Conservation (phyloP, 2,113 vertebrate genomes). For the Catharus bicknelli region DNA sequence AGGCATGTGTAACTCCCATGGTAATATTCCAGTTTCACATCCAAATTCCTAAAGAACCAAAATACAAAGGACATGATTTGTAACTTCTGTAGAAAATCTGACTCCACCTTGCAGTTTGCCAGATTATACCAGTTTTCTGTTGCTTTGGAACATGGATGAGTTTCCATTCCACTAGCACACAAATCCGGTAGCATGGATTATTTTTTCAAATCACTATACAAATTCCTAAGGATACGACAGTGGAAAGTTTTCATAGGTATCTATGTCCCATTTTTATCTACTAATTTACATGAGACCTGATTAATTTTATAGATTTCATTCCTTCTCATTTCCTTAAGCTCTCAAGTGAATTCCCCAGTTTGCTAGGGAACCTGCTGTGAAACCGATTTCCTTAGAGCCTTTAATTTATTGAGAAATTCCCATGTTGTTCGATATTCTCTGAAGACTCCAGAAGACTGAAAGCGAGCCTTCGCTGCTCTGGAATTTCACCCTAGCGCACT, state of each 20-base stretch:
- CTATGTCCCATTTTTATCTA: background rate
- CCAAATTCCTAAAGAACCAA: rapidly evolving
- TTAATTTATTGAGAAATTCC: background rate
- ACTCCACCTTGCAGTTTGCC: background rate
- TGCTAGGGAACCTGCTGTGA: background rate
- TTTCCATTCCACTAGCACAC: background rate
- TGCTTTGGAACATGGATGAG: background rate
- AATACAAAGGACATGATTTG: background rate
- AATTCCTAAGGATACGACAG: background rate
- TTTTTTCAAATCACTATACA: background rate
- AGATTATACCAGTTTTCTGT: background rate
- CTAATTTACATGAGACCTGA: background rate
- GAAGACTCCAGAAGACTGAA: background rate
- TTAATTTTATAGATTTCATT: background rate
- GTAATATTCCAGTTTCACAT: background rate
- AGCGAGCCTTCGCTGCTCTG: background rate
- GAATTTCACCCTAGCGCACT: background rate
- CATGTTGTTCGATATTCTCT: background rate
- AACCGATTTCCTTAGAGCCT: background rate
- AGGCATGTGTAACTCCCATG: background rate
- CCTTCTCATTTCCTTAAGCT: background rate
- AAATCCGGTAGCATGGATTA: rapidly evolving
- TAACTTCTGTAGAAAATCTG: background rate
- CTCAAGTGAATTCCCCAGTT: background rate
- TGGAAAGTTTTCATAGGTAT: background rate